Percentiles rank a stretch among this genome's conserved stretches.
phyloP scores from a whole-genome alignment of 2,113 vertebrate genomes.

The Brachyistius frenatus region DNA sequence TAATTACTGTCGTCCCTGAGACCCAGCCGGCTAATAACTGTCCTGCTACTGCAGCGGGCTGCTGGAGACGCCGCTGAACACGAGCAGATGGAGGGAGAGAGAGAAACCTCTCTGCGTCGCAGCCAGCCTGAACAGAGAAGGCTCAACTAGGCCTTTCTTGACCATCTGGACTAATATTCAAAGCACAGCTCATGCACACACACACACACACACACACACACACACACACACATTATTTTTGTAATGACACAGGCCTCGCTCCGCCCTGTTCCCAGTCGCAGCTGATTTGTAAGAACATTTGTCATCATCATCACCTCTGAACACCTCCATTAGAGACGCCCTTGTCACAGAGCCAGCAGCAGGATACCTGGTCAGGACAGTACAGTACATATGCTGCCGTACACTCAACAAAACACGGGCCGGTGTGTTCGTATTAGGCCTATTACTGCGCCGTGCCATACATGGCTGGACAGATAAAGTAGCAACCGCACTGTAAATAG shows the following conservation, averaged over 20 bases:
- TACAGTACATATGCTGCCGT: constrained; percentile 30
- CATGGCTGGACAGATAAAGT: constrained; percentile 32
- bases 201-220: constrained; percentile 26
- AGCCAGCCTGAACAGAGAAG: constrained; percentile 49
- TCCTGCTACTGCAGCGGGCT: constrained; percentile 31
- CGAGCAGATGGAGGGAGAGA: constrained; percentile 68
- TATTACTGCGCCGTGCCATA: constrained; percentile 18
- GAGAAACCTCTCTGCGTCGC: constrained; percentile 36
- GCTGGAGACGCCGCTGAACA: constrained; percentile 49
- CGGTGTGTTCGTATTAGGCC: constrained; percentile 27
- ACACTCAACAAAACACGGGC: constrained; percentile 23
- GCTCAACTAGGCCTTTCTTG: constrained; percentile 66
- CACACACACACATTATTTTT: constrained; percentile 45
- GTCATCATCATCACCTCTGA: constrained; percentile 54
- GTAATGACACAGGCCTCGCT: constrained; percentile 54
- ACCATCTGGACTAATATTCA: constrained; percentile 63
- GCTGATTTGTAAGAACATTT: constrained; percentile 65
- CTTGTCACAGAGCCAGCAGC: constrained; percentile 29
- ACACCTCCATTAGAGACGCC: constrained; percentile 29
- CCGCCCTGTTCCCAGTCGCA: constrained; percentile 52
- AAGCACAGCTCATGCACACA: constrained; percentile 30
- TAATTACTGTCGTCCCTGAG: constrained; percentile 75
- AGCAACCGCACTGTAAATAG: constrained; percentile 58
- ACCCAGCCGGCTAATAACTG: constrained; percentile 67
- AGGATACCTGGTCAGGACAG: constrained; percentile 18